These are phyloP conservation scores for Andrena fulva DNA, from an alignment of 2,888 invertebrate genomes.

Conservation along the genomic window DNA sequence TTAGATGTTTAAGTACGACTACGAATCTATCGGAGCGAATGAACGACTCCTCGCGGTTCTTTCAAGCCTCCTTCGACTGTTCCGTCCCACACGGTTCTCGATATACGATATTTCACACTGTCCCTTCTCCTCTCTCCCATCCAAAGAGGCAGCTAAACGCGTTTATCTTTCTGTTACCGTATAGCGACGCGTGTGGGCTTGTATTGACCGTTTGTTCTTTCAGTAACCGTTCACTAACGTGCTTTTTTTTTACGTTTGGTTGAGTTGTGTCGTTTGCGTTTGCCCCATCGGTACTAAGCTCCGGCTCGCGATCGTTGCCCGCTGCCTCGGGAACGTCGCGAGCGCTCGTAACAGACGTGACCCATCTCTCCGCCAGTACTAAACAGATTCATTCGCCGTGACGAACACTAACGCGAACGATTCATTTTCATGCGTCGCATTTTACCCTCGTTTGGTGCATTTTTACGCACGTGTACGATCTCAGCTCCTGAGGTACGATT, in stretches of 20 bases:
- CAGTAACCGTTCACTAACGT: constrained; percentile 25
- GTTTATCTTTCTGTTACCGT: constrained; percentile 49
- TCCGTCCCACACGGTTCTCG: constrained; percentile 13
- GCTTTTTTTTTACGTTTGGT: constrained; percentile 44
- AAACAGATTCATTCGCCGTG: constrained; percentile 21
- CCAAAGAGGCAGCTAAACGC: constrained; percentile 70
- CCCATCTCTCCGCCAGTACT: constrained; percentile 1
- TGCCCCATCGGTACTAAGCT: neutral
- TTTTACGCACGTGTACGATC: constrained; percentile 78
- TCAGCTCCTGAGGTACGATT: constrained; percentile 84
- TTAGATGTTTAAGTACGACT: constrained; percentile 12
- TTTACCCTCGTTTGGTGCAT: constrained; percentile 69
- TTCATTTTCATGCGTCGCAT: constrained; percentile 43
- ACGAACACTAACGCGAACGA: constrained; percentile 36
- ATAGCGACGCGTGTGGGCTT: constrained; percentile 36
- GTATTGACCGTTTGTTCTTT: constrained; percentile 9
- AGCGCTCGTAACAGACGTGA: constrained; percentile 1
- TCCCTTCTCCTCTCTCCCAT: constrained; percentile 62
- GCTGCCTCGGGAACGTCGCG: constrained; percentile 36
- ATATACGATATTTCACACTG: constrained; percentile 60
- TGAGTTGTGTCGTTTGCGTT: neutral
- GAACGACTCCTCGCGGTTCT: constrained; percentile 19
- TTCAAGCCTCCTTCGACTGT: constrained; percentile 17
- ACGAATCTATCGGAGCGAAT: constrained; percentile 5
- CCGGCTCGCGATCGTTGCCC: constrained; percentile 5